Base-by-base conservation (phyloP, 2,113 vertebrate species). In the Mixornis gularis region DNA sequence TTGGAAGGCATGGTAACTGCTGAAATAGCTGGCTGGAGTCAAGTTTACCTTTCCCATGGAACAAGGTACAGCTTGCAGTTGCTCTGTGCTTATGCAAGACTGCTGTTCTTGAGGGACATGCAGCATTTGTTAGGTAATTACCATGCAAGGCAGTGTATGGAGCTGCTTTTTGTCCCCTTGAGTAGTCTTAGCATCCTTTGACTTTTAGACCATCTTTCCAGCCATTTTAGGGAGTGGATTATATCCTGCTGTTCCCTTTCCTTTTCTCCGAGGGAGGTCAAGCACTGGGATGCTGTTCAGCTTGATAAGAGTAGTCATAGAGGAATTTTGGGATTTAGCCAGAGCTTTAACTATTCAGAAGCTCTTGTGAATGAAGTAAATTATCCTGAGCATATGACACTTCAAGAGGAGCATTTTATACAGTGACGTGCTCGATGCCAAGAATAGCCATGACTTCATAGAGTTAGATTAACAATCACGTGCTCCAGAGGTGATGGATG, bases 331-430 rank as follows among this genome's bases (percentile, higher is more conserved):
- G 51, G 63, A 79, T 79, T 81, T 90, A 89, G 85, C 70, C 55
- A 90, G 78, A 79, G 66, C 71, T 87, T 89, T 89, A 92, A 95
- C 90, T 93, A 74, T 91, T 94, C 68, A 89, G 60, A 87, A 95
- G 43, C 66, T 66, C 79, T 85, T 90, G 69, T 90, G 90, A 93
- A 89, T 55, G 70, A 84, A 88, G 29, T 44, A 53, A 89, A 84
- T 91, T 71, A 85, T 81, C 87, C 76, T 59, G 63, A 73, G 69
- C 49, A 53, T 85, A 46, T 80, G 90, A 91, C 60, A 84, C 53
- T 85, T 89, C 36, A 70, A 90, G 64, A 88, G 53, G 64, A 93
- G 72, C 40, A 44, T 88, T 95, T 96, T 85, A 80, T 80, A 59
- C 11, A 1, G 64, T 88, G 88, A 90, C 8, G 16, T 85, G 32